phyloP scores from a whole-genome alignment of 2,888 invertebrate genomes.

The Nomada lathburiana region DNA sequence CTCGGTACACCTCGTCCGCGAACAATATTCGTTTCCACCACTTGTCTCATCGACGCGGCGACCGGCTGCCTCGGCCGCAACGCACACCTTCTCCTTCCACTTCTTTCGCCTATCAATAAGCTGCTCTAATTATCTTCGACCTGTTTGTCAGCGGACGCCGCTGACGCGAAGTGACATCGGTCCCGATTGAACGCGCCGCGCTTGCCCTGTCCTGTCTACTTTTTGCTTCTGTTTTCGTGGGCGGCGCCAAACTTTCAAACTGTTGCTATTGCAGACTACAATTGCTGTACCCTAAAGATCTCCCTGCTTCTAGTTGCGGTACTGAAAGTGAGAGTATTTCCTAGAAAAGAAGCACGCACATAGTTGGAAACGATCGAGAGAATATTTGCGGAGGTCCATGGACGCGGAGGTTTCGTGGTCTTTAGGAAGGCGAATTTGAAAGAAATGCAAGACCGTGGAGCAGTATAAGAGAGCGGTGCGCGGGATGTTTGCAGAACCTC shows the following conservation, averaged over 20 bases:
- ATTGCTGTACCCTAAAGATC: not conserved
- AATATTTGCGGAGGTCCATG: slow-evolving; percentile 33
- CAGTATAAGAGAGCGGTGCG: slow-evolving; percentile 67
- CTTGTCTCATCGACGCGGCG: slow-evolving; percentile 57
- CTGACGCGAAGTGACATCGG: slow-evolving; percentile 55
- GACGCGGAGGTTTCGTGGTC: not conserved
- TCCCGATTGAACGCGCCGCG: slow-evolving; percentile 50
- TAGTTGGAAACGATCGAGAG: not conserved
- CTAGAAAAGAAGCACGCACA: not conserved
- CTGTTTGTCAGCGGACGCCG: slow-evolving; percentile 62
- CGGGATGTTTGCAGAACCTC: slow-evolving; percentile 72
- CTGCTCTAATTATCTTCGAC: slow-evolving; percentile 67
- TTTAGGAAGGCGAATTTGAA: slow-evolving; percentile 57
- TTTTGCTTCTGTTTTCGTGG: not conserved
- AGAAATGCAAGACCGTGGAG: slow-evolving; percentile 48
- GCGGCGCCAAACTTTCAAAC: not conserved
- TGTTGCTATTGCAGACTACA: not conserved
- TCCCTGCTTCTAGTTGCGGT: not conserved
- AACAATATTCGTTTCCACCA: slow-evolving; percentile 69
- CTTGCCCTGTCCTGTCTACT: slow-evolving; percentile 9
- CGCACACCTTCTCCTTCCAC: slow-evolving; percentile 53
- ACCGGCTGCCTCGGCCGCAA: slow-evolving; percentile 27
- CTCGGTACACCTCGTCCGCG: slow-evolving; percentile 62
- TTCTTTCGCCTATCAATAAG: slow-evolving; percentile 60
- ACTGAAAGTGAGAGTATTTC: not conserved